These are phyloP conservation scores for Caprella mutica DNA, from an alignment of 2,888 invertebrate species.

Conservation along the genomic window DNA sequence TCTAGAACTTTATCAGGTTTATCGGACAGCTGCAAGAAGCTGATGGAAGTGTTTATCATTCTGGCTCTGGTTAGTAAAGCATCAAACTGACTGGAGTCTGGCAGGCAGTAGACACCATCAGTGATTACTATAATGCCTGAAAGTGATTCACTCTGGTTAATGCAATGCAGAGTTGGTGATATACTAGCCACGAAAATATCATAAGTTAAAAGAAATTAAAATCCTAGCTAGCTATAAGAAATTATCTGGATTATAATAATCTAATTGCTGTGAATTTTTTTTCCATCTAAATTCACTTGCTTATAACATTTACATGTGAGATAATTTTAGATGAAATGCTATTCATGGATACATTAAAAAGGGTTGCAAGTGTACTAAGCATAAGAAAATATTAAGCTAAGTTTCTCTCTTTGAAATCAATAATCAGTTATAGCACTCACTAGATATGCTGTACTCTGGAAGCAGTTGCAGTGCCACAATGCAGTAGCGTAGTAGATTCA, in stretches of 20 bases:
- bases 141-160: too few relatives aligned
- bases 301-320: neutral
- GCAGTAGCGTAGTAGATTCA: conserved; percentile 64
- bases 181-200: too few relatives aligned
- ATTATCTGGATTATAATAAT: neutral
- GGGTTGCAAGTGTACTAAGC: too few relatives aligned
- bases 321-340: neutral
- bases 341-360: neutral
- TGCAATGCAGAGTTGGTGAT: too few relatives aligned
- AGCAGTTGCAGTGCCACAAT: conserved; percentile 60
- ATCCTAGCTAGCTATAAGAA: neutral
- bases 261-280: neutral
- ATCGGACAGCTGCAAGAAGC: conserved; percentile 54
- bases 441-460: conserved; percentile 61
- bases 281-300: neutral
- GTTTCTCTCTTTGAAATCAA: neutral
- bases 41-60: conserved; percentile 59
- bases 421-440: conserved; percentile 44
- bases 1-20: neutral
- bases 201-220: too few relatives aligned
- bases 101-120: conserved; percentile 59
- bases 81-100: conserved; percentile 61
- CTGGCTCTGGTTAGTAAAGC: conserved; percentile 59
- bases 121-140: conserved; percentile 59
- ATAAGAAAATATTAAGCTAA: too few relatives aligned